Evolutionary conservation across 1,140 invertebrate species (phyloP).

Genomic region (Pachypeltis micranthus): DNA sequence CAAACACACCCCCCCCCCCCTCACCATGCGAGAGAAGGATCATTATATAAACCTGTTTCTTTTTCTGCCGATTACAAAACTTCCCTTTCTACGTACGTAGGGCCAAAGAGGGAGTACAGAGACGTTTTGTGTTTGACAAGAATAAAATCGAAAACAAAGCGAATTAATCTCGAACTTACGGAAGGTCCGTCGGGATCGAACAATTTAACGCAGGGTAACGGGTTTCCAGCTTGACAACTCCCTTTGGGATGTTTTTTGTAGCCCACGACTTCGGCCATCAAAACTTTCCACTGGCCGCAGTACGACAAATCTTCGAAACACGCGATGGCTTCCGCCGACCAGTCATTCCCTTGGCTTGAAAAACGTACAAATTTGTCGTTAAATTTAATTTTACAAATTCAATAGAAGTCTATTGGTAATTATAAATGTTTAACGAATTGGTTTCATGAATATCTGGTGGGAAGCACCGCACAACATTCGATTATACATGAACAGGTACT

Average conservation of each 20-base stretch:
- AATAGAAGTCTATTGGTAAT: no score
- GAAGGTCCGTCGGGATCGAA: slow-evolving; percentile 30
- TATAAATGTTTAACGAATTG: no score
- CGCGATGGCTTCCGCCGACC: slow-evolving; percentile 53
- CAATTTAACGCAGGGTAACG: slow-evolving; percentile 30
- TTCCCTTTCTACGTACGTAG: not conserved
- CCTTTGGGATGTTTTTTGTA: slow-evolving; percentile 40
- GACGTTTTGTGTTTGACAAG: no score
- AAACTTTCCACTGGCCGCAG: slow-evolving; percentile 50
- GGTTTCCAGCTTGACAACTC: slow-evolving; percentile 22
- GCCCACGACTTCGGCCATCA: slow-evolving; percentile 52
- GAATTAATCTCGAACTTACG: slow-evolving; percentile 15
- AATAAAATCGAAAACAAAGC: not conserved
- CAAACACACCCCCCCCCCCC: not conserved
- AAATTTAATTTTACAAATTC: no score
- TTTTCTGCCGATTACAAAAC: not conserved
- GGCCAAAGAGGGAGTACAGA: not conserved
- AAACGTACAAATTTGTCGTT: no score
- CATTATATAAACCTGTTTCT: not conserved
- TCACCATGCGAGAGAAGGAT: not conserved
- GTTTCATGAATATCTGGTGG: no score
- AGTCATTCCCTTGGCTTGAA: slow-evolving; percentile 35
- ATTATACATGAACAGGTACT: no score
- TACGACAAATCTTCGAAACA: slow-evolving; percentile 57
- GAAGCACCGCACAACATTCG: no score